Percentiles rank a stretch among this genome's conserved stretches.
Evolutionary conservation across 2,113 vertebrate species (phyloP).

Genomic region (Vidua macroura): DNA sequence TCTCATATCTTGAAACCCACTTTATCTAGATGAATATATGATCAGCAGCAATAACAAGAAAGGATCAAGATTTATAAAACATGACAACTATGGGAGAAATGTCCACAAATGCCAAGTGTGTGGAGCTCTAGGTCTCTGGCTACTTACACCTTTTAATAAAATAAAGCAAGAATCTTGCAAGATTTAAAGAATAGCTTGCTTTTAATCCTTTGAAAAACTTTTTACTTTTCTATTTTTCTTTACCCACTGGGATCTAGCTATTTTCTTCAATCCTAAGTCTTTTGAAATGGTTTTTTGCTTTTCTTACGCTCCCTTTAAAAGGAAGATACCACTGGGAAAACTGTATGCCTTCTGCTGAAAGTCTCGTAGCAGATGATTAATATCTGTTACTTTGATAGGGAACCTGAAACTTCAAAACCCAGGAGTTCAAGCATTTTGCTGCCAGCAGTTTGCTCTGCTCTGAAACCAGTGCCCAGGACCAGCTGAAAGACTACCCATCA

Average conservation of each 20-base stretch:
- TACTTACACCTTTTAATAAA: neutral
- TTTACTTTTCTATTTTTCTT: neutral
- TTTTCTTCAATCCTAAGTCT: constrained; percentile 4
- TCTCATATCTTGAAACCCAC: neutral
- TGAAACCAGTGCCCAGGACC: neutral
- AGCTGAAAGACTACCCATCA: constrained; percentile 15
- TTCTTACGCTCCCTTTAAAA: constrained; percentile 13
- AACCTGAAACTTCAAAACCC: constrained; percentile 49
- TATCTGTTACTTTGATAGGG: constrained; percentile 47
- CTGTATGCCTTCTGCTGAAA: constrained; percentile 26
- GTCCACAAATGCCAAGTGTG: neutral
- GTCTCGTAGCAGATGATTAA: constrained; percentile 1
- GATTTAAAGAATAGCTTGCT: neutral
- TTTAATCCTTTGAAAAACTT: constrained; percentile 16
- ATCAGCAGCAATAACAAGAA: neutral
- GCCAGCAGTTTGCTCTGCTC: constrained; percentile 36
- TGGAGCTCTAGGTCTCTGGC: neutral
- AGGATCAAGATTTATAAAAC: neutral
- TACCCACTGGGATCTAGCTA: neutral
- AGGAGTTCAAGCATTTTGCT: constrained; percentile 50
- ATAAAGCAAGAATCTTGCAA: neutral
- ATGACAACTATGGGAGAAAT: neutral
- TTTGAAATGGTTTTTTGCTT: constrained; percentile 17
- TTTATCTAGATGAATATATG: neutral
- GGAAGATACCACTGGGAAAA: constrained; percentile 35